Evolutionary conservation across 2,888 invertebrate species (phyloP).

Genomic region (Myopa testacea): DNA sequence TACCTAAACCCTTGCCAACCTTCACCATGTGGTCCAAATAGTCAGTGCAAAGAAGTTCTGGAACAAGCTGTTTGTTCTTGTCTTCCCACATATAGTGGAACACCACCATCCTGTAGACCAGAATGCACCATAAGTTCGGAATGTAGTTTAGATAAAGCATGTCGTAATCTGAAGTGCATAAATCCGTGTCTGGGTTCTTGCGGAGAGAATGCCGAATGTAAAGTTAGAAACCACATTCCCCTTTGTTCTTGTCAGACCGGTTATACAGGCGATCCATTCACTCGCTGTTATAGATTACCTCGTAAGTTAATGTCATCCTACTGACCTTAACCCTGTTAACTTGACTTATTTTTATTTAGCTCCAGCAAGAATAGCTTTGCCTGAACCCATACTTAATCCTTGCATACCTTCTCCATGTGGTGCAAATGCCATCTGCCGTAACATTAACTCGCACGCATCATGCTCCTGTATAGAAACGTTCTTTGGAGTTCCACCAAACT

Average conservation of each 20-base stretch:
- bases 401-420: slow-evolving; percentile 78
- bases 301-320: slow-evolving; percentile 55
- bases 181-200: slow-evolving; percentile 80
- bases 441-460: slow-evolving; percentile 72
- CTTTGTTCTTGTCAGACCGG: slow-evolving; percentile 76
- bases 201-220: slow-evolving; percentile 76
- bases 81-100: slow-evolving; percentile 75
- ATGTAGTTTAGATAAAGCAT: slow-evolving; percentile 75
- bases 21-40: slow-evolving; percentile 83
- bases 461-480: slow-evolving; percentile 76
- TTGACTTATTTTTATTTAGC: slow-evolving; percentile 50
- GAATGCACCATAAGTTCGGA: slow-evolving; percentile 77
- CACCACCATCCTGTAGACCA: slow-evolving; percentile 80
- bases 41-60: slow-evolving; percentile 78
- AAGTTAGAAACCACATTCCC: slow-evolving; percentile 78
- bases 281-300: slow-evolving; percentile 69
- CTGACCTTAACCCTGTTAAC: background rate
- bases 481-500: slow-evolving; percentile 79
- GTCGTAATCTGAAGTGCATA: slow-evolving; percentile 76
- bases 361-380: slow-evolving; percentile 53
- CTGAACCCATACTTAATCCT: slow-evolving; percentile 68
- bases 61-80: slow-evolving; percentile 78
- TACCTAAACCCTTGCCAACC: slow-evolving; percentile 68
- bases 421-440: slow-evolving; percentile 76
- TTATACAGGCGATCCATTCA: slow-evolving; percentile 80